phyloP scores from a whole-genome alignment of 1,140 invertebrate genomes.

The Bombus waltoni region DNA sequence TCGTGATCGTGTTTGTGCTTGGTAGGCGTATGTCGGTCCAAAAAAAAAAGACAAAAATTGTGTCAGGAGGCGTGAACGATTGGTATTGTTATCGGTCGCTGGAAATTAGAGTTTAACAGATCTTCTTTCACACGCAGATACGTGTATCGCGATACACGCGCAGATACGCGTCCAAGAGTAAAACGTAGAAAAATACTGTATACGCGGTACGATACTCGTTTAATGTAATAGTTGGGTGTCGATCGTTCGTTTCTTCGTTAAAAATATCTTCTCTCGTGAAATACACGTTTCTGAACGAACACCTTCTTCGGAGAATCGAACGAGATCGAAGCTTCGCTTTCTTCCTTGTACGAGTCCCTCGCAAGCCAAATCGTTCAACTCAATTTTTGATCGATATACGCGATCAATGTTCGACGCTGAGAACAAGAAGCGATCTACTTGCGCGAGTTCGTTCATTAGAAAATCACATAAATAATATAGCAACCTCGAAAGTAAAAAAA shows the following conservation, averaged over 20 bases:
- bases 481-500: no score
- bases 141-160: not conserved
- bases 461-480: no score
- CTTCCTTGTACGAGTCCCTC: no score
- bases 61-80: not conserved
- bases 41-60: not conserved
- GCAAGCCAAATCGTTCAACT: no score
- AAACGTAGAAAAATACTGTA: not conserved
- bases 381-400: no score
- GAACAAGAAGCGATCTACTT: no score
- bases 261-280: not conserved
- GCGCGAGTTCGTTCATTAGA: no score
- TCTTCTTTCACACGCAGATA: not conserved
- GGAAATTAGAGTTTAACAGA: not conserved
- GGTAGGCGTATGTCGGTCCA: no score
- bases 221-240: not conserved
- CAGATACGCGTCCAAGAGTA: not conserved
- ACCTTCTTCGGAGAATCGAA: not conserved
- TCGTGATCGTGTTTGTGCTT: not conserved
- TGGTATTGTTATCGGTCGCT: not conserved
- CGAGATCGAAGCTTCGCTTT: not conserved
- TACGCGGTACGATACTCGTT: not conserved
- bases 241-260: not conserved
- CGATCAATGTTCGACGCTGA: no score
- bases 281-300: not conserved